phyloP scores from a whole-genome alignment of 2,888 invertebrate species.

The Troglohyphantes excavatus region DNA sequence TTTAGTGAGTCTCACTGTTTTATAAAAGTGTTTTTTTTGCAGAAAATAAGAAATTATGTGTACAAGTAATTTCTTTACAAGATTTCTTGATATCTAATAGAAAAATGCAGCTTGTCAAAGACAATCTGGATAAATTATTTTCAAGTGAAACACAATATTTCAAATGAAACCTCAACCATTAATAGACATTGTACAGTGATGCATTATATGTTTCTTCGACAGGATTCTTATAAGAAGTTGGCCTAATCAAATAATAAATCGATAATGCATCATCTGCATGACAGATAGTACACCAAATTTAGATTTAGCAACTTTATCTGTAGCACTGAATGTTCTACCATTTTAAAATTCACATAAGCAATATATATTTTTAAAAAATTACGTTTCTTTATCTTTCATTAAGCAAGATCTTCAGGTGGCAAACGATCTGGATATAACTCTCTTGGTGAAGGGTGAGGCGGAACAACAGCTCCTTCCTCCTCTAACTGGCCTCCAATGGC shows the following conservation, averaged over 20 bases:
- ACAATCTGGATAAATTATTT: no score
- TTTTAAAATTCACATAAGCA: background rate
- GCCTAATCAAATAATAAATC: background rate
- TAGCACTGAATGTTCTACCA: slow-evolving; percentile 15
- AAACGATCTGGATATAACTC: slow-evolving; percentile 77
- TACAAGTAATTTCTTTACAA: no score
- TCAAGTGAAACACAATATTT: background rate
- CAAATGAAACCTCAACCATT: background rate
- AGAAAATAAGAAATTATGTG: no score
- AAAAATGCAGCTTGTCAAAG: background rate
- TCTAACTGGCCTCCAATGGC: slow-evolving; percentile 66
- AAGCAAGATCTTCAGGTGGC: slow-evolving; percentile 75
- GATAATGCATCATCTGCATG: slow-evolving; percentile 43
- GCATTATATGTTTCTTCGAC: no score
- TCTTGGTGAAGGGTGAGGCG: slow-evolving; percentile 72
- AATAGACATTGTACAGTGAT: background rate
- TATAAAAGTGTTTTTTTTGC: no score
- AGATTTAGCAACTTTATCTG: slow-evolving; percentile 23
- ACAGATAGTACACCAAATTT: slow-evolving; percentile 58
- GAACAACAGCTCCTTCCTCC: slow-evolving; percentile 59
- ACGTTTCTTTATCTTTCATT: slow-evolving; percentile 21
- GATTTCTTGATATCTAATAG: no score
- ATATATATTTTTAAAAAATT: slow-evolving; percentile 42
- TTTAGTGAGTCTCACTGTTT: no score
- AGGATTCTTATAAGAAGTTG: no score